Base-by-base conservation (phyloP, 2,888 invertebrate species). In the Nymphalis polychloros region DNA sequence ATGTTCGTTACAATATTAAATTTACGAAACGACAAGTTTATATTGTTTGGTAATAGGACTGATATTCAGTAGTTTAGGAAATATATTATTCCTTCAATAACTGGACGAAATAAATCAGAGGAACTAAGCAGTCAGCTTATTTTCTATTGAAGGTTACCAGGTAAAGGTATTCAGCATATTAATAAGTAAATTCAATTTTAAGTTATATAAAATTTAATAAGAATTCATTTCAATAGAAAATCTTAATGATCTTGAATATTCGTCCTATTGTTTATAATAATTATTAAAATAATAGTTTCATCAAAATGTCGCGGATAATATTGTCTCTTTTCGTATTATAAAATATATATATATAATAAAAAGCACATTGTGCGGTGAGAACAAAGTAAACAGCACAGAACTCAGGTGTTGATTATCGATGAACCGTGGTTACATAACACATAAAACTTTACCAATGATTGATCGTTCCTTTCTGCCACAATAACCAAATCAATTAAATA, bases 31-130 rank as follows among this genome's bases (percentile, higher is more conserved):
- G 53, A 61, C 59, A 61, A 47, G 13, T 62, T 50, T 27, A 57
- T 46, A 50, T 67, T 62, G 62, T 62, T 57, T 62, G 62, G 53
- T 35, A 48, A 61, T 48, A 66, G 53, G 61, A 66, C 60, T 60
- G 47, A 60, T 8, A 60, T 27, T 19, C 13, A 13, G n/a, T 55
- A 55, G 16, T 27, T 23, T 55, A 31, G 0, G 17, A n/a, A 41
- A 41, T 13, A 23, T 53, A 17, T 17, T 16, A 31, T 5, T 50
- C 19, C 19, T 31, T 55, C 31, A n/a, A 27, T 31, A 55, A 31
- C 17, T 55, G 53, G 17, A 55, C 27, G 27, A 55, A 55, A 31
- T 6, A 4, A 55, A 55, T 55, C 53, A 31, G 31, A 17, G 31
- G 17, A 55, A 55, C 27, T 31, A 55, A 55, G 27, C 53, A n/a